Evolutionary conservation across 2,113 vertebrate genomes (phyloP).

Genomic region (Silurus meridionalis): DNA sequence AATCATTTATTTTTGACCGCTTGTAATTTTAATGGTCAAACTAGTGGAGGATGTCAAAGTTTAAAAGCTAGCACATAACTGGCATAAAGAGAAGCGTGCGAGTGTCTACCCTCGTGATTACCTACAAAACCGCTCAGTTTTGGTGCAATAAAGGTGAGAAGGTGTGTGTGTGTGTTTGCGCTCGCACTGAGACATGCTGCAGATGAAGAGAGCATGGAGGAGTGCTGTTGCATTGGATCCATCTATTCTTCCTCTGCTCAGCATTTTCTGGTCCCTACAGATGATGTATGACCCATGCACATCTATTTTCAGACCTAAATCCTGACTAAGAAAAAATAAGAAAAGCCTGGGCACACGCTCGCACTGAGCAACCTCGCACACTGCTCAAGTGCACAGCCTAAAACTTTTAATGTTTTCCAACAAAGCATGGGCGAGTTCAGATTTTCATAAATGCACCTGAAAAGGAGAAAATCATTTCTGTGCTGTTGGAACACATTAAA

Average conservation of each 20-base stretch:
- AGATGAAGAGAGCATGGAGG: conserved; percentile 12
- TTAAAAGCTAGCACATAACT: neutral
- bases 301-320: conserved; percentile 24
- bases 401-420: neutral
- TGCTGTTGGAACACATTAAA: neutral
- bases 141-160: neutral
- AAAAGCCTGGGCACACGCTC: neutral
- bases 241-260: conserved; percentile 3
- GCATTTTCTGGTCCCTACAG: conserved; percentile 11
- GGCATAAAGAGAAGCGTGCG: neutral
- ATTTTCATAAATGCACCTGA: neutral
- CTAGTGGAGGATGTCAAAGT: neutral
- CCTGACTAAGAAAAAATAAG: neutral
- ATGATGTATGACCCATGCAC: conserved; percentile 24
- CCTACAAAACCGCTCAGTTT: neutral
- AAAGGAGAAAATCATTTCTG: neutral
- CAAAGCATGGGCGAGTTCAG: neutral
- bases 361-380: conserved; percentile 2
- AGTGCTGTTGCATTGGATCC: conserved; percentile 1
- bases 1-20: neutral
- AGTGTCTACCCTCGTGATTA: neutral
- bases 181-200: neutral
- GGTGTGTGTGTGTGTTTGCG: neutral
- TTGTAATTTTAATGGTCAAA: neutral
- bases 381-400: neutral